phyloP scores from a whole-genome alignment of 2,797 vertebrate genomes.

The Tapirus indicus region DNA sequence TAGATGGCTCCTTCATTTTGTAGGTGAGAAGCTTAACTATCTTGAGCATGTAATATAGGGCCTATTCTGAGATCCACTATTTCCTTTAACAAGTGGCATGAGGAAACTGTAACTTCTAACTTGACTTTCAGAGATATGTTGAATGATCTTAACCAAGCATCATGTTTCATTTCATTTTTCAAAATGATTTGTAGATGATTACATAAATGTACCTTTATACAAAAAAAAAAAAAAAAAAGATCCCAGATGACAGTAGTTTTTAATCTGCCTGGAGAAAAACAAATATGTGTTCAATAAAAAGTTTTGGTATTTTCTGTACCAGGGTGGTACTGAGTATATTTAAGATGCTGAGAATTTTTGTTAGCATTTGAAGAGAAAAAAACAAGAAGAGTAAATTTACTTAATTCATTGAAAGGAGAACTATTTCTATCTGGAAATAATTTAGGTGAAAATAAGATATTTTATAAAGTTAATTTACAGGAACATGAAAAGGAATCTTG shows the following conservation, averaged over 20 bases:
- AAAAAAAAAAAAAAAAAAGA: neutral
- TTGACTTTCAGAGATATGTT: conserved; percentile 7
- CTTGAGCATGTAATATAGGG: neutral
- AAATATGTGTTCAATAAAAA: neutral
- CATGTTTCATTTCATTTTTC: conserved; percentile 32
- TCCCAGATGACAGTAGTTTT: neutral
- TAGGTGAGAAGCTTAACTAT: conserved; percentile 21
- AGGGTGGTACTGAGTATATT: neutral
- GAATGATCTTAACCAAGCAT: conserved; percentile 12
- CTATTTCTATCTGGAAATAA: neutral
- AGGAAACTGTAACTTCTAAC: neutral
- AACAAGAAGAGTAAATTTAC: neutral
- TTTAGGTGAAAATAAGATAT: neutral
- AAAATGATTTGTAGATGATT: neutral
- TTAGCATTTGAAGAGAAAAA: neutral
- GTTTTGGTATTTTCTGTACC: neutral
- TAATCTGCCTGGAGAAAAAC: neutral
- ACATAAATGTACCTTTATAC: neutral
- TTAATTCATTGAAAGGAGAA: conserved; percentile 24
- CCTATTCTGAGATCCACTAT: neutral
- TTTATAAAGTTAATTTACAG: conserved; percentile 26
- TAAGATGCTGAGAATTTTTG: neutral
- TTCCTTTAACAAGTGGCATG: neutral
- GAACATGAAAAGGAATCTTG: neutral
- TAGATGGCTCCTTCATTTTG: conserved; percentile 30